A percentile compares a stretch with the other conserved stretches of the same genome.
These are phyloP conservation scores for Micropoecilia bifurca DNA, from an alignment of 2,797 vertebrate species.

Conservation along the genomic window DNA sequence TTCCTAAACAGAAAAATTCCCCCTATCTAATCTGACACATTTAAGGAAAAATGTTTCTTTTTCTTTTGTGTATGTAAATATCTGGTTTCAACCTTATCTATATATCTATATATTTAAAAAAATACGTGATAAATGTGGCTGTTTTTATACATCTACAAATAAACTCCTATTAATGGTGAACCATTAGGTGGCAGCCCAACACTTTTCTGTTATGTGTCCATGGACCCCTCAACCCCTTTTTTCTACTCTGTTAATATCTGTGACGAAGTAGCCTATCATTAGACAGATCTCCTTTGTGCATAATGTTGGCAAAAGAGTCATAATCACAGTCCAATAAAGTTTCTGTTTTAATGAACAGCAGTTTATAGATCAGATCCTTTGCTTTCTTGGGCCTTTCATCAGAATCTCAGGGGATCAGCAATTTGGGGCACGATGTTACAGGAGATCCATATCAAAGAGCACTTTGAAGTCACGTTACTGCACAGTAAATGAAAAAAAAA, in stretches of 20 bases:
- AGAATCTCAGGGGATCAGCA: constrained; percentile 55
- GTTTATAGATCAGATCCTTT: constrained; percentile 49
- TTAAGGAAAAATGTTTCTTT: background rate
- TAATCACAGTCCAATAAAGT: constrained; percentile 41
- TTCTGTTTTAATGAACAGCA: constrained; percentile 67
- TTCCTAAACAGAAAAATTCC: background rate
- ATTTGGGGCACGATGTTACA: constrained; percentile 56
- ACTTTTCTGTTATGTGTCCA: constrained; percentile 36
- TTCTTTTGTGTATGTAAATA: background rate
- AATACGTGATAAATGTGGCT: background rate
- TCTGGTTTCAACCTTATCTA: background rate
- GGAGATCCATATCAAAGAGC: constrained; percentile 72
- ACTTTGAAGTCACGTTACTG: constrained; percentile 67
- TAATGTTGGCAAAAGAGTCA: constrained; percentile 46
- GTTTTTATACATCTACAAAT: background rate
- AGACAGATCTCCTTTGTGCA: constrained; percentile 39
- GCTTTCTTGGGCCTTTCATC: constrained; percentile 50
- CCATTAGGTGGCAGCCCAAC: constrained; percentile 77
- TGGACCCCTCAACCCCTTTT: constrained; percentile 2
- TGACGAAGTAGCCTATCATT: constrained; percentile 28
- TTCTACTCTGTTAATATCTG: constrained; percentile 30
- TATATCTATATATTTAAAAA: background rate
- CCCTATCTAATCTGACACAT: background rate
- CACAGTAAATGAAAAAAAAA: constrained; percentile 21
- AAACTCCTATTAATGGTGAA: constrained; percentile 21